These are phyloP conservation scores for Smutsia temminckii DNA, from an alignment of 2,797 vertebrate species.

Conservation along the genomic window DNA sequence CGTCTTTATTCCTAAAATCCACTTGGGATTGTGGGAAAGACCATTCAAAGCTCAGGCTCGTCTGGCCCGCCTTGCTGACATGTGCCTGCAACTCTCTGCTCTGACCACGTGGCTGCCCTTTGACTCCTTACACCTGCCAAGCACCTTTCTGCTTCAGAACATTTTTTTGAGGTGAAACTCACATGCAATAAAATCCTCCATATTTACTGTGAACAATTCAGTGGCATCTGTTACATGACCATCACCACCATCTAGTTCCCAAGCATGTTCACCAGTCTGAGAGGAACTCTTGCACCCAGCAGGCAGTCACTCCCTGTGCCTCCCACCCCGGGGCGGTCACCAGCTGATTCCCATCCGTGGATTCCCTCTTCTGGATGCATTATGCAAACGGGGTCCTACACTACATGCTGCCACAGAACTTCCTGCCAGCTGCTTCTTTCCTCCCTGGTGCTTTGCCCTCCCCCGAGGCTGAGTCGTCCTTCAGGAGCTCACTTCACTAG, in stretches of 20 bases:
- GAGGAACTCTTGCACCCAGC: fast-evolving
- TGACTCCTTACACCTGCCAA: neutral
- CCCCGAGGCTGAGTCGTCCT: neutral
- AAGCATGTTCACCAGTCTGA: neutral
- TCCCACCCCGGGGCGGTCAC: fast-evolving
- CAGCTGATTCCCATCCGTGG: fast-evolving
- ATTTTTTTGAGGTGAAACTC: neutral
- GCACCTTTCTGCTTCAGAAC: neutral
- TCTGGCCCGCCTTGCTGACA: fast-evolving
- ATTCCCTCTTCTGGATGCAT: neutral
- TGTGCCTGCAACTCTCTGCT: fast-evolving
- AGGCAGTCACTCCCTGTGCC: fast-evolving
- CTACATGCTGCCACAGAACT: neutral
- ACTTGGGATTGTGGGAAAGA: neutral
- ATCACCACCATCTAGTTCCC: neutral
- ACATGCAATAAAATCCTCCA: neutral
- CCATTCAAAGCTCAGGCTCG: neutral
- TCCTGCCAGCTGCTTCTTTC: neutral
- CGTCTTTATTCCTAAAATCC: neutral
- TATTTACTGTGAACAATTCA: neutral
- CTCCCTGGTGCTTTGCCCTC: neutral
- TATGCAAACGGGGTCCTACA: neutral
- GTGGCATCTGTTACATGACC: neutral
- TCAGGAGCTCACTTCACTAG: neutral
- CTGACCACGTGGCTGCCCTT: neutral